Evolutionary conservation across 2,113 vertebrate species (phyloP).

Genomic region (Laticauda colubrina): DNA sequence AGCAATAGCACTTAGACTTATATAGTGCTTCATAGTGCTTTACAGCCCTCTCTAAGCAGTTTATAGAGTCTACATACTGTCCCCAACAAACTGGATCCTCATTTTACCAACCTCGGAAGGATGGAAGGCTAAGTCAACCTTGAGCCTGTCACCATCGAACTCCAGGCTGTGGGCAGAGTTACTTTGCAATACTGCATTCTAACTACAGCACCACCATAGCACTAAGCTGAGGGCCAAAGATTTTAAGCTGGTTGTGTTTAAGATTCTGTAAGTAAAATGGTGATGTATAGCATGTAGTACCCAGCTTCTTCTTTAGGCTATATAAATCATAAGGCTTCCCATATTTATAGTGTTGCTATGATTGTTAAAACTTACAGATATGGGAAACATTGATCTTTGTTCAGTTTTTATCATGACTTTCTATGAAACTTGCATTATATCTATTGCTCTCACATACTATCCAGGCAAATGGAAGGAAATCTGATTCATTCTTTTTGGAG

Average conservation of each 20-base stretch:
- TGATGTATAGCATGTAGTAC: neutral
- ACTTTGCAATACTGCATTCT: neutral
- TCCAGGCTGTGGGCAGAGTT: neutral
- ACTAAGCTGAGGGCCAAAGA: neutral
- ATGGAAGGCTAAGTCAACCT: neutral
- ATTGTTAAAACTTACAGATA: neutral
- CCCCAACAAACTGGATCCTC: neutral
- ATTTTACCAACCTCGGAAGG: neutral
- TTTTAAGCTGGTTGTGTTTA: neutral
- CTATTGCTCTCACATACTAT: neutral
- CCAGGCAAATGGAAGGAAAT: accelerated
- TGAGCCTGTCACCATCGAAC: neutral
- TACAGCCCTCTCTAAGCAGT: neutral
- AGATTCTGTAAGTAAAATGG: neutral
- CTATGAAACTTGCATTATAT: neutral
- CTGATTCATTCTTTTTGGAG: neutral
- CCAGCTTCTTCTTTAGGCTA: neutral
- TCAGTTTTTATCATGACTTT: neutral
- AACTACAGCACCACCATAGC: neutral
- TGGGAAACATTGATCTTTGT: neutral
- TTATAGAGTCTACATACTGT: neutral
- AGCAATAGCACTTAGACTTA: neutral
- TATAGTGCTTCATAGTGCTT: neutral
- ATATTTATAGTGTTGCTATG: neutral
- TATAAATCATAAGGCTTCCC: neutral